Base-by-base conservation (phyloP, 2,113 vertebrate species). In the Pungitius pungitius region DNA sequence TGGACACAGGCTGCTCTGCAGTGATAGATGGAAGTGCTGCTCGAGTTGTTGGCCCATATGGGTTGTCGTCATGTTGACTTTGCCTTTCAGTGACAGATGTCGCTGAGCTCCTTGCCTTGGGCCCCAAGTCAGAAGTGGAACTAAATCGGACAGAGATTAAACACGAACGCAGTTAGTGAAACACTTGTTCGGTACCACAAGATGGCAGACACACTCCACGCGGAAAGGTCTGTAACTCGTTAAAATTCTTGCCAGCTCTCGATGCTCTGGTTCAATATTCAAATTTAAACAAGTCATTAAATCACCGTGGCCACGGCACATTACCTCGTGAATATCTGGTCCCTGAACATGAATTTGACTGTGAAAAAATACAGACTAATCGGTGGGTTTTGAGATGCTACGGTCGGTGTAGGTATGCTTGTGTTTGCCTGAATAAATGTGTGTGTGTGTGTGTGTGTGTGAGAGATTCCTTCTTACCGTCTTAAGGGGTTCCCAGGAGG, bases 101-200 rank as follows among this genome's bases (percentile, higher is more conserved):
- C 81, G 97, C 95, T 2, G 94, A 92, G 88, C 93, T 91, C 84
- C 95, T 93, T 79, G 92, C 95, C 91, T 97, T 99, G 86, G 95
- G 95, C 83, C 95, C 95, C 65, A 97, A 93, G 90, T 99, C 97
- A 45, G 97, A 98, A 6, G 96, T 96, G 75, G 97, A 98, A 89
- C 97, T 99, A 89, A 69, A 49, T 57, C 64, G 74, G 52, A 81
- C 26, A 67, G 71, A 77, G 70, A 89, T 51, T 0, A 40, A 3
- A 15, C 20, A 26, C 59, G 75, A 54, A 82, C 35, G 62, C 18
- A 35, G 24, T n/a, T 26, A 13, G 7, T 80, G 71, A 59, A 80
- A 58, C 33, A 61, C 30, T n/a, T 20, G 4, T 8, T 15, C 22
- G 35, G 17, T 1, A 26, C 71, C 90, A 89, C 85, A 82, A 90